Percentiles rank a stretch among this genome's conserved stretches.
Conservation (phyloP, 2,113 vertebrate species). For the Hypanus sabinus region DNA sequence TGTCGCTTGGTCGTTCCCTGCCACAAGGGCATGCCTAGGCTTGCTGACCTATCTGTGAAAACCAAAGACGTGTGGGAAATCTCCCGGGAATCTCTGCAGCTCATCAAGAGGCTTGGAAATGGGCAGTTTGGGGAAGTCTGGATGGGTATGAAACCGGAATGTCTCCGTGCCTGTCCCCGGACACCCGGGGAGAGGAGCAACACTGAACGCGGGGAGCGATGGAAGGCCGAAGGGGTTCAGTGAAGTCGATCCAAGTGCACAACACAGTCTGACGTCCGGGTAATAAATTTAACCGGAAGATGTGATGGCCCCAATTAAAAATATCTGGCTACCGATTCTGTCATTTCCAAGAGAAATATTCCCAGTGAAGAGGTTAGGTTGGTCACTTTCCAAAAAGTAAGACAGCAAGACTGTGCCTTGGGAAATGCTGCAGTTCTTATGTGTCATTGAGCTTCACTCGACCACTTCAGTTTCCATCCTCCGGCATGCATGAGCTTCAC, state of each 20-base stretch:
- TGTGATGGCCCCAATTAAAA: no score
- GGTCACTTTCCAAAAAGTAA: not conserved
- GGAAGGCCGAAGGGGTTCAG: slow-evolving; percentile 63
- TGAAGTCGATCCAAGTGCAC: not conserved
- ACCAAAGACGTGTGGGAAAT: slow-evolving; percentile 99
- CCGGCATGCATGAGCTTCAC: slow-evolving; percentile 72
- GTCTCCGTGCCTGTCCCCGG: slow-evolving; percentile 44
- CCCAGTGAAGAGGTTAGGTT: not conserved
- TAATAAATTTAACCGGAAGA: not conserved
- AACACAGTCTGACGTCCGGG: not conserved
- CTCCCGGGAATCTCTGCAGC: slow-evolving; percentile 88
- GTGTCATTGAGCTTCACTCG: not conserved
- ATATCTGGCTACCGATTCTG: not conserved
- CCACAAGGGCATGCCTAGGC: slow-evolving; percentile 95
- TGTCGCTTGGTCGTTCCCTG: slow-evolving; percentile 94
- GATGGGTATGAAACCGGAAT: slow-evolving; percentile 84
- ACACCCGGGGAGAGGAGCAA: slow-evolving; percentile 42
- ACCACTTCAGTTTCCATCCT: slow-evolving; percentile 62
- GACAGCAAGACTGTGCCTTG: not conserved
- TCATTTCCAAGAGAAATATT: no score
- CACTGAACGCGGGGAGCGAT: slow-evolving; percentile 39
- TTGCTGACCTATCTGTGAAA: slow-evolving; percentile 97
- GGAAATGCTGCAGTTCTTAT: no score
- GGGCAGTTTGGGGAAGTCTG: slow-evolving; percentile 99
- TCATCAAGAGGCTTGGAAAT: slow-evolving; percentile 95